phyloP scores from a whole-genome alignment of 2,888 invertebrate species.

The Bedellia somnulentella region DNA sequence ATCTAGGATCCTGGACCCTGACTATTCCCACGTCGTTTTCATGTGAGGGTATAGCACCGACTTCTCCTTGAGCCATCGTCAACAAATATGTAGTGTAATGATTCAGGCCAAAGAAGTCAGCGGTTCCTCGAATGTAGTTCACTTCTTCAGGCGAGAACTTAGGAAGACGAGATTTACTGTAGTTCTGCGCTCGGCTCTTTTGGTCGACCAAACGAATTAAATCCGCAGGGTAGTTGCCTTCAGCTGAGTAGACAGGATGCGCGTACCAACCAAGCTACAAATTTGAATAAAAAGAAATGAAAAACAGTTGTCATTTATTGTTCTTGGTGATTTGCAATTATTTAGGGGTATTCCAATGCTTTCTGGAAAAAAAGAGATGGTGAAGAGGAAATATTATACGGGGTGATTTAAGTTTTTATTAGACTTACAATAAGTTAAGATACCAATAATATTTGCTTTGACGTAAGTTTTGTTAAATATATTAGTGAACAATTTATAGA shows the following conservation, averaged over 20 bases:
- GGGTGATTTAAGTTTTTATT: too few relatives aligned
- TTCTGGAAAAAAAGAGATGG: too few relatives aligned
- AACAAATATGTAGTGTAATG: constrained; percentile 52
- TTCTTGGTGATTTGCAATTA: too few relatives aligned
- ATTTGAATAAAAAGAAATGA: constrained; percentile 4
- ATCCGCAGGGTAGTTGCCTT: constrained; percentile 61
- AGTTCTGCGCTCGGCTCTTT: constrained; percentile 56
- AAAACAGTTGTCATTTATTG: too few relatives aligned
- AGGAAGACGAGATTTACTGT: constrained; percentile 57
- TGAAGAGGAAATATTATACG: too few relatives aligned
- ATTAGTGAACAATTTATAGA: too few relatives aligned
- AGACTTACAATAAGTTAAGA: too few relatives aligned
- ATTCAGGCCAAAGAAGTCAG: constrained; percentile 53
- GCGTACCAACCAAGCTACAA: constrained; percentile 57
- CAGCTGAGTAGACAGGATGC: constrained; percentile 51
- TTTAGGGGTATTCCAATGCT: too few relatives aligned
- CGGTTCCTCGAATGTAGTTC: constrained; percentile 38
- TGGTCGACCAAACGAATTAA: constrained; percentile 53
- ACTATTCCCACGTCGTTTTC: constrained; percentile 65
- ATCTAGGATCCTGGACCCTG: constrained; percentile 55
- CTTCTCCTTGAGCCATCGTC: constrained; percentile 38
- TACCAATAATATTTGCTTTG: too few relatives aligned
- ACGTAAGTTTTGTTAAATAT: too few relatives aligned
- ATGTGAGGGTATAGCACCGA: constrained; percentile 56
- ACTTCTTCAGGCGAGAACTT: constrained; percentile 54